These are phyloP conservation scores for Knipowitschia caucasica DNA, from an alignment of 2,797 vertebrate genomes.

Conservation along the genomic window DNA sequence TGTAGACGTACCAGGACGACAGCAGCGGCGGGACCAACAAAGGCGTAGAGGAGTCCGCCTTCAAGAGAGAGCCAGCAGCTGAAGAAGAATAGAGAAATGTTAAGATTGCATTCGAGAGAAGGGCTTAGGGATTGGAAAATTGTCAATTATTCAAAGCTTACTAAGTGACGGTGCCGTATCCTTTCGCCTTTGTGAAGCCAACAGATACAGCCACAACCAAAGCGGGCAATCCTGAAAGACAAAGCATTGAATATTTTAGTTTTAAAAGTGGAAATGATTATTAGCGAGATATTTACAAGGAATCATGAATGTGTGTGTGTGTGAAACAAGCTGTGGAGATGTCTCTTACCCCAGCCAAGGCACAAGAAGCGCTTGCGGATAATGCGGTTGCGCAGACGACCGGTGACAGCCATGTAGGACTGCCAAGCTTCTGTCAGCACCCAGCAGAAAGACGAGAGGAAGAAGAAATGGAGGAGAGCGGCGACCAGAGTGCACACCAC, in stretches of 20 bases:
- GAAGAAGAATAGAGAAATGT: constrained; percentile 24
- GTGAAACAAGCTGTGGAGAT: background rate
- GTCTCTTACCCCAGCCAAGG: constrained; percentile 93
- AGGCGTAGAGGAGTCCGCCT: constrained; percentile 95
- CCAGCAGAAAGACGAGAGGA: constrained; percentile 99
- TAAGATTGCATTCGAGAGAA: constrained; percentile 17
- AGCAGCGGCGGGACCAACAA: constrained; percentile 94
- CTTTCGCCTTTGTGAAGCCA: constrained; percentile 96
- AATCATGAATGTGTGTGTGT: background rate
- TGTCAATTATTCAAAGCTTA: constrained; percentile 65
- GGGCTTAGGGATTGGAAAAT: background rate
- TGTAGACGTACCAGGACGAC: constrained; percentile 90
- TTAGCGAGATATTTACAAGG: background rate
- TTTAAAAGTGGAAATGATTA: background rate
- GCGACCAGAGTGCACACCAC: constrained; percentile 93
- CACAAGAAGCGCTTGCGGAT: constrained; percentile 98
- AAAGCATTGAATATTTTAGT: constrained; percentile 12
- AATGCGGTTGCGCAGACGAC: constrained; percentile 94
- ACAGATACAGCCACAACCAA: constrained; percentile 95
- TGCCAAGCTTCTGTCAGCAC: constrained; percentile 99
- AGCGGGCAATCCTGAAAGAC: constrained; percentile 85
- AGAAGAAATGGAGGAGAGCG: constrained; percentile 97
- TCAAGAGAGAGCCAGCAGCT: constrained; percentile 99
- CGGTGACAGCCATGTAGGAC: constrained; percentile 98
- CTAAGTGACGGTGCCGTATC: constrained; percentile 96